Evolutionary conservation across 2,113 vertebrate species (phyloP), one percentile per base, ranked within the genome.

Genomic region (Elaphurus davidianus): DNA sequence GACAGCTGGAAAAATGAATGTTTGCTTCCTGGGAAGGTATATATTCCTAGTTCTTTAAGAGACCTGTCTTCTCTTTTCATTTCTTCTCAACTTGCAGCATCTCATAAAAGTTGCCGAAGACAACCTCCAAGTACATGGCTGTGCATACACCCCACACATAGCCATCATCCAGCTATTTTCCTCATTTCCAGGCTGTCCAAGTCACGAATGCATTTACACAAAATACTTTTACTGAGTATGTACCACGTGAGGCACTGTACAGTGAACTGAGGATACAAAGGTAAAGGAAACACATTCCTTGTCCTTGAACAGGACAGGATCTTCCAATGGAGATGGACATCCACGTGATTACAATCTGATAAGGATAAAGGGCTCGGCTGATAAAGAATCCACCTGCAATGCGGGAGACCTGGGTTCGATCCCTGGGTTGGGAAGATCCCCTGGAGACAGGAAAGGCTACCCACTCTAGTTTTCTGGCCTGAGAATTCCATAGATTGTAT

Each of bases 21-120:
- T 50, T 50, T 90, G 90, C 40, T 97, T 95, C 67, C 59, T 67
- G 76, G 47, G 50, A 97, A 95, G n/a, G 64, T 64, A 89, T 6
- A 91, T 25, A 59, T 62, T 93, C 67, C 71, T 79, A 78, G 21
- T 79, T 50, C 21, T 40, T 86, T 47, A 78, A 71, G 30, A 90
- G 33, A 85, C 4, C 33, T 78, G 5, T 60, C 33, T 85, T 93
- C 25, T 94, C 78, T 40, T 79, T 90, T 36, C 30, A 71, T 93
- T 95, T 95, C 89, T 90, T 97, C n/a, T 94, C 54, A 90, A 79
- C 60, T 88, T 92, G 36, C 2, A 93, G n/a, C 13, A 81, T 60
- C 27, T 93, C 54, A 59, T 36, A 52, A 71, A 90, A 94, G 52
- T 78, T 90, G 76, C 59, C 96, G 30, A 86, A 91, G 85, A 52